These are phyloP conservation scores for Ornithoptera priamus DNA, from an alignment of 2,888 invertebrate genomes.

Conservation along the genomic window DNA sequence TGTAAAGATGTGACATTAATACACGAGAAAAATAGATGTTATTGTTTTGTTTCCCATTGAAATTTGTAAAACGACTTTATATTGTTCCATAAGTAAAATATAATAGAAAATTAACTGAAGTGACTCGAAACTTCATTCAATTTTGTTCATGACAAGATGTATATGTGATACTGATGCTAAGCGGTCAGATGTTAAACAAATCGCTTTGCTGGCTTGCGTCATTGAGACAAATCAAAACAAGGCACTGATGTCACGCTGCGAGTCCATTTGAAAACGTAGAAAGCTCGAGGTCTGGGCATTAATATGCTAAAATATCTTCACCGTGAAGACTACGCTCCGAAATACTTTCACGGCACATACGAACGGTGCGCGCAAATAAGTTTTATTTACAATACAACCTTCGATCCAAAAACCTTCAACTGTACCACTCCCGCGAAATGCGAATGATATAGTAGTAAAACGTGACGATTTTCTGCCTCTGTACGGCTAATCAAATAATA, in stretches of 20 bases:
- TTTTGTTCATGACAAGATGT: slow-evolving; percentile 23
- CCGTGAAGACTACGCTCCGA: slow-evolving; percentile 65
- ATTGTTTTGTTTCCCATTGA: slow-evolving; percentile 7
- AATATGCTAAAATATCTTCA: slow-evolving; percentile 74
- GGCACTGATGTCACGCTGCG: slow-evolving; percentile 46
- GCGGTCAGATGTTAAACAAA: slow-evolving; percentile 41
- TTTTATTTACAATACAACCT: slow-evolving; percentile 59
- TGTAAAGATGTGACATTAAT: slow-evolving; percentile 41
- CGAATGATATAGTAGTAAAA: slow-evolving; percentile 2
- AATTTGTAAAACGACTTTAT: background rate
- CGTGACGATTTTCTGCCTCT: slow-evolving; percentile 4
- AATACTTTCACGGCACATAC: slow-evolving; percentile 74
- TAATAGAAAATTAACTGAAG: slow-evolving; percentile 14
- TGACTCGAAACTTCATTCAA: background rate
- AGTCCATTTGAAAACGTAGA: slow-evolving; percentile 58
- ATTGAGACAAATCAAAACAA: slow-evolving; percentile 37
- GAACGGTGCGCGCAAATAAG: slow-evolving; percentile 66
- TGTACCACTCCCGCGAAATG: slow-evolving; percentile 40
- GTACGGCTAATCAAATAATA: background rate
- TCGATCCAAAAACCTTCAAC: slow-evolving; percentile 54
- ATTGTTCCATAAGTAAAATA: background rate
- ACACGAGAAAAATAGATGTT: slow-evolving; percentile 37
- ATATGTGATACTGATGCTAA: slow-evolving; percentile 11
- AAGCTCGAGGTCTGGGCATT: slow-evolving; percentile 63
- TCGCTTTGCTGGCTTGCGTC: slow-evolving; percentile 36